Evolutionary conservation across 1,140 invertebrate genomes (phyloP).

Genomic region (Sycophaga agraensis): DNA sequence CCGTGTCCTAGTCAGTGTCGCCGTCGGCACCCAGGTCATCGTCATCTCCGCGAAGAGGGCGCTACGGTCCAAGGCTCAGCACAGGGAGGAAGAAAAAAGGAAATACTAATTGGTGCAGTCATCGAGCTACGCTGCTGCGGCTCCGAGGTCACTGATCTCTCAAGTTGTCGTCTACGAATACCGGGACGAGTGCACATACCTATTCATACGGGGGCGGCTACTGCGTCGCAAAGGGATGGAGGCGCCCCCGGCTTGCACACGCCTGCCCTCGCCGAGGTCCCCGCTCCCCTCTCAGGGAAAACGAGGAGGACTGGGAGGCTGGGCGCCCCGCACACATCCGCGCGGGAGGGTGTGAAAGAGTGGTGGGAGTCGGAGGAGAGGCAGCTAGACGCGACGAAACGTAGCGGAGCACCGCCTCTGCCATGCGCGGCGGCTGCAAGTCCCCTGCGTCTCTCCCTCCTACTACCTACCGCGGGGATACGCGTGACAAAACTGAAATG

Average conservation of each 20-base stretch:
- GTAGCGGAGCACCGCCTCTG: neutral
- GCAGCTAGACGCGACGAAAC: conserved; percentile 1
- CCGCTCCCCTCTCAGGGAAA: neutral
- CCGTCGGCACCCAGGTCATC: neutral
- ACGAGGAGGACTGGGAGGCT: neutral
- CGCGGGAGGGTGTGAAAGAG: neutral
- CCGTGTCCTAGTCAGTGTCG: conserved; percentile 17
- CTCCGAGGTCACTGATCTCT: conserved; percentile 42
- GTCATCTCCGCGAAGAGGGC: neutral
- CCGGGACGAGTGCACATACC: conserved; percentile 36
- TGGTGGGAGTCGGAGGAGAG: conserved; percentile 35
- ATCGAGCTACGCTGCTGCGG: conserved; percentile 27
- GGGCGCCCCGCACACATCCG: neutral
- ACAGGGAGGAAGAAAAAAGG: conserved; percentile 12
- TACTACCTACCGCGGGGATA: neutral
- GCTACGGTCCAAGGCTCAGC: too few species aligned
- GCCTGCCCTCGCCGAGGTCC: neutral
- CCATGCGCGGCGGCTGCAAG: too few species aligned
- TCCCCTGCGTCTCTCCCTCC: neutral
- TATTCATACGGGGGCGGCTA: conserved; percentile 42
- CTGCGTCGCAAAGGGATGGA: neutral
- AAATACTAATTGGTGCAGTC: conserved; percentile 44
- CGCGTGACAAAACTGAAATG: conserved; percentile 42
- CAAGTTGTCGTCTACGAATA: conserved; percentile 39
- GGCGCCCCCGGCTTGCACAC: too few species aligned